These are phyloP conservation scores for Phaethon lepturus DNA, from an alignment of 2,113 vertebrate species.

Conservation along the genomic window DNA sequence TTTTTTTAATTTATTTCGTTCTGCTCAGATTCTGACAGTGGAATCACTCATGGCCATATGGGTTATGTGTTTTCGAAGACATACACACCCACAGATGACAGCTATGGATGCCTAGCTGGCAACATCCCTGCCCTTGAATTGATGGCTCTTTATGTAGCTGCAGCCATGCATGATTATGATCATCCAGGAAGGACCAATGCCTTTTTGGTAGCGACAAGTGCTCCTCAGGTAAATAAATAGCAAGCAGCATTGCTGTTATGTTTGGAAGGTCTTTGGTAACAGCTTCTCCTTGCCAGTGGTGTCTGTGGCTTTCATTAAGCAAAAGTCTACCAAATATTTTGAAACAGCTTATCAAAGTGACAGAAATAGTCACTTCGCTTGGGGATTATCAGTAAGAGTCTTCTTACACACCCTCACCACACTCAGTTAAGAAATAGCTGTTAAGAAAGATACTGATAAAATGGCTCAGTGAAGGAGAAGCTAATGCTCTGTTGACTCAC, in stretches of 20 bases:
- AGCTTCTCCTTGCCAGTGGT: background rate
- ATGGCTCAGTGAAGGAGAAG: background rate
- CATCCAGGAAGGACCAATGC: conserved; percentile 97
- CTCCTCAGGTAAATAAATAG: conserved; percentile 86
- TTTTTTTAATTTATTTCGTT: background rate
- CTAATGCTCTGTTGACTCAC: background rate
- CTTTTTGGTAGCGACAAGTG: conserved; percentile 95
- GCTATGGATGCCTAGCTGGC: conserved; percentile 91
- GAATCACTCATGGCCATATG: conserved; percentile 90
- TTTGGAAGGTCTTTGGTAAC: background rate
- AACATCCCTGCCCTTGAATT: conserved; percentile 96
- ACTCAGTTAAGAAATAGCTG: background rate
- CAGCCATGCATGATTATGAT: conserved; percentile 98
- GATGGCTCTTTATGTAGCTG: conserved; percentile 98
- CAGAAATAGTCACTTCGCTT: background rate
- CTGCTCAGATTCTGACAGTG: conserved; percentile 89
- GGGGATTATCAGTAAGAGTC: background rate
- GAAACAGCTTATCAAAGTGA: background rate
- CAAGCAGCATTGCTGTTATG: background rate
- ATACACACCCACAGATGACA: conserved; percentile 84
- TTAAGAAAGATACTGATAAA: background rate
- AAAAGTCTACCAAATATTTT: background rate
- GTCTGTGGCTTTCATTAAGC: background rate
- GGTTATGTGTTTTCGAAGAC: conserved; percentile 93
- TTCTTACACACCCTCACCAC: background rate